A percentile compares a stretch with the other conserved stretches of the same genome.
phyloP scores from a whole-genome alignment of 2,113 vertebrate genomes.

The Marcusenius ussheri region DNA sequence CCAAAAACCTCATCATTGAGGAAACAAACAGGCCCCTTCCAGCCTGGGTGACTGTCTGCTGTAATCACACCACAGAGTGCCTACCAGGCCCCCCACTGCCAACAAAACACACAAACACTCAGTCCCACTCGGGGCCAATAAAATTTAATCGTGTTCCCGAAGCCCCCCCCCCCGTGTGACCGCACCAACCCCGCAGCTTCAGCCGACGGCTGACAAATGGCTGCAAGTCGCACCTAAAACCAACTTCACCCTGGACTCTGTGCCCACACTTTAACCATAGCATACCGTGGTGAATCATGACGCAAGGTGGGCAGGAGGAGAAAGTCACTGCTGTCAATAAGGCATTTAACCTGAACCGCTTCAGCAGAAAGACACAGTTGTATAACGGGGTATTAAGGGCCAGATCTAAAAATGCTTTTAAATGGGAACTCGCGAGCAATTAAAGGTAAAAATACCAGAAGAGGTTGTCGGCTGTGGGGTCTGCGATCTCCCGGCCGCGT shows the following conservation, averaged over 20 bases:
- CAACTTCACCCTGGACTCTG: neutral
- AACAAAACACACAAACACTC: conserved; percentile 15
- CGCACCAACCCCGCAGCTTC: neutral
- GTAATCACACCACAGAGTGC: neutral
- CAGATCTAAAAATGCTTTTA: neutral
- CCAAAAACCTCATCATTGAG: conserved; percentile 6
- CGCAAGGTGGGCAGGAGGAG: neutral
- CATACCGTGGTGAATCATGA: neutral
- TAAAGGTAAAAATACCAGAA: neutral
- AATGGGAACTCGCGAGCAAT: neutral
- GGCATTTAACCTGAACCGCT: neutral
- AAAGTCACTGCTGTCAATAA: neutral
- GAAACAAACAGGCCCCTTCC: conserved; percentile 23
- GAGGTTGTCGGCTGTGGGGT: neutral
- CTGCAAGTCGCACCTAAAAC: neutral
- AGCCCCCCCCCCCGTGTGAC: neutral
- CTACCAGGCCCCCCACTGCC: neutral
- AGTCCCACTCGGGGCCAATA: neutral
- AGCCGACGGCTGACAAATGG: neutral
- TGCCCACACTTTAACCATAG: neutral
- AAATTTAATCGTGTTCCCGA: neutral
- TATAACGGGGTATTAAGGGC: neutral
- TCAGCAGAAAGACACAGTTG: neutral
- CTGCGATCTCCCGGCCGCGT: neutral
- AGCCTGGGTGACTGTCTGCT: neutral